A percentile compares a stretch with the other conserved stretches of the same genome.
phyloP scores from a whole-genome alignment of 2,888 invertebrate species.

The Patella pellucida region DNA sequence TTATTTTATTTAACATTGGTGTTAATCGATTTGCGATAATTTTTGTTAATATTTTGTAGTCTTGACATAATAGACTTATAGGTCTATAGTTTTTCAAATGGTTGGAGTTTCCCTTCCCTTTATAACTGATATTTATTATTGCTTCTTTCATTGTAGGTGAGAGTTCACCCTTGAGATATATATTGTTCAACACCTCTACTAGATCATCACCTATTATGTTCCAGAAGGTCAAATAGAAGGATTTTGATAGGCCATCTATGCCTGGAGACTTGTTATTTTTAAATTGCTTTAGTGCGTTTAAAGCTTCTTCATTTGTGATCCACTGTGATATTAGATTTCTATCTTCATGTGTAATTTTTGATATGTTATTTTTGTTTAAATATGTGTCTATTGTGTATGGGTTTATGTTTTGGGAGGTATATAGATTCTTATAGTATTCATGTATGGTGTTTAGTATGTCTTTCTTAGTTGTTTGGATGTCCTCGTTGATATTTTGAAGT shows the following conservation, averaged over 20 bases:
- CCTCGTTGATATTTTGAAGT: no score
- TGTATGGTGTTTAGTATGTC: background rate
- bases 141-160: background rate
- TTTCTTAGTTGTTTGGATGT: no score
- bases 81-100: background rate
- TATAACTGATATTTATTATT: background rate
- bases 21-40: background rate
- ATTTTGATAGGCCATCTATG: no score
- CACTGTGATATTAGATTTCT: background rate
- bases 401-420: background rate
- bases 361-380: background rate
- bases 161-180: background rate
- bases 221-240: background rate
- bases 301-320: background rate
- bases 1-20: no score
- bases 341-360: background rate
- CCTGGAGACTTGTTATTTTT: background rate
- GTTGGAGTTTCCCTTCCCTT: background rate
- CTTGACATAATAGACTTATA: background rate
- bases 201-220: background rate
- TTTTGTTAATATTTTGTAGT: background rate
- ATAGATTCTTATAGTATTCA: background rate
- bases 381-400: background rate
- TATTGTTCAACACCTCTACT: background rate
- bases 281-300: background rate